Evolutionary conservation across 2,888 invertebrate genomes (phyloP).

Genomic region (Poecilus cupreus): DNA sequence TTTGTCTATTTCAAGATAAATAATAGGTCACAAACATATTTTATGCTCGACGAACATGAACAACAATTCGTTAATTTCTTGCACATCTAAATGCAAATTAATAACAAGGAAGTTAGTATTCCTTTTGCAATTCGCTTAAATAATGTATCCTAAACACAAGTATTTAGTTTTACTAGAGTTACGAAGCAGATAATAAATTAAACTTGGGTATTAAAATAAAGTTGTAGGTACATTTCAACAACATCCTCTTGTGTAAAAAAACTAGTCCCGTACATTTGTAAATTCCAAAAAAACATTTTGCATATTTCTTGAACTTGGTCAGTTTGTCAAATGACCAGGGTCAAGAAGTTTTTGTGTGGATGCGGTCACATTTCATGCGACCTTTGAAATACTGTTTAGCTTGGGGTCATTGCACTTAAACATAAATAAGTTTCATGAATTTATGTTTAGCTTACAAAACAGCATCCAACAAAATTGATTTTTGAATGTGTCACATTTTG

Average conservation of each 20-base stretch:
- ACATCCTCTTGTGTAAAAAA: not conserved
- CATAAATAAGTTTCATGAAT: not conserved
- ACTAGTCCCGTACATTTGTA: not conserved
- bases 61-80: too few species aligned
- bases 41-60: too few species aligned
- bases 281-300: conserved; percentile 1
- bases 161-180: not conserved
- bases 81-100: too few species aligned
- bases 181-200: not conserved
- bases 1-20: too few species aligned
- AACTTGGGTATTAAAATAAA: not conserved
- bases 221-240: not conserved
- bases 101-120: not conserved
- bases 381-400: not conserved
- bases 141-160: not conserved
- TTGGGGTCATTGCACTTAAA: not conserved
- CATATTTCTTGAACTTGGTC: conserved; percentile 15
- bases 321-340: conserved; percentile 25
- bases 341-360: not conserved
- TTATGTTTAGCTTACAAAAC: not conserved
- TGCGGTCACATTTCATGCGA: not conserved
- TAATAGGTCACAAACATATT: too few species aligned
- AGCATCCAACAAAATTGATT: not conserved
- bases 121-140: not conserved
- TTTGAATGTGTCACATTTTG: not conserved